Evolutionary conservation across 2,888 invertebrate genomes (phyloP), one percentile per base, ranked within the genome.

Genomic region (Erpobdella octoculata): DNA sequence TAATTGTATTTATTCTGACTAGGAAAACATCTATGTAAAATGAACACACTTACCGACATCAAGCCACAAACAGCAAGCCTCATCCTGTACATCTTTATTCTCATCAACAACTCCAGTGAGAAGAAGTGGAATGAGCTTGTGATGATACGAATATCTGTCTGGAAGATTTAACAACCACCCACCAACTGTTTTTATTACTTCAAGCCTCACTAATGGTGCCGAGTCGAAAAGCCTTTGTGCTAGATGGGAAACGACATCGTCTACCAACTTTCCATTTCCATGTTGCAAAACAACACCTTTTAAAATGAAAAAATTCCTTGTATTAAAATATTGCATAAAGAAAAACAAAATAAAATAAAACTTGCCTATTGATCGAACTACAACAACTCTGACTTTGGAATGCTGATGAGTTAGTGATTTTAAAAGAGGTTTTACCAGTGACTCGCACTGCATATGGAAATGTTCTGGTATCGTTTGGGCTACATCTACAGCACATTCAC

Each of bases 121-220:
- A 3, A 93, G 84, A 15, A 94, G 83, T 0, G 95, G 94, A 76
- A 95, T 86, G 78, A 94, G 87, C 77, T 89, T 89, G 80, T 90
- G 89, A 86, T 91, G 93, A 84, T 89, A 93, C 0, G 93, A 93
- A 81, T 95, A 95, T 77, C 94, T 86, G 81, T 95, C 93, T 69
- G 86, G 86, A 72, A 93, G 87, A 71, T 88, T 87, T 35, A 90
- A 80, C 81, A 93, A 85, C 91, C 92, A 91, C 61, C 86, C 85
- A 2, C 91, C 90, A 0, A 91, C 89, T 77, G 71, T 72, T 31
- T 87, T 84, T 0, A 89, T 89, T 3, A 92, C 90, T 76, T 90
- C 89, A 75, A 81, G 83, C 62, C 95, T 86, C 0, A 94, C 93
- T 72, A 87, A 84, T 0, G 89, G 88, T 79, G 89, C 89, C 77